These are phyloP conservation scores for Moxostoma hubbsi DNA, from an alignment of 2,797 vertebrate genomes.

Conservation along the genomic window DNA sequence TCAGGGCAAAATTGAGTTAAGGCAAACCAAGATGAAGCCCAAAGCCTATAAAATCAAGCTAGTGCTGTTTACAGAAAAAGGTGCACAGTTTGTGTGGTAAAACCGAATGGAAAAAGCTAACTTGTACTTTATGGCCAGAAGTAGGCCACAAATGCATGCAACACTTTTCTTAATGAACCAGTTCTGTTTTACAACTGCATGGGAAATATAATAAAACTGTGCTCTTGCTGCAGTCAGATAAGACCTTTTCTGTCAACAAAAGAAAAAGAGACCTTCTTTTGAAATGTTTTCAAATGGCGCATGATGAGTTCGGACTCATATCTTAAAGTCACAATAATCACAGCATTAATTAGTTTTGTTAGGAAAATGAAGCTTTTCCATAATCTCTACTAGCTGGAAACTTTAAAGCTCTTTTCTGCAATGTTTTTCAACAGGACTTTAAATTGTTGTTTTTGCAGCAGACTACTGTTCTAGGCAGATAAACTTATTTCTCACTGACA, in stretches of 20 bases:
- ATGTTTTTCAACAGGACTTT: too few relatives aligned
- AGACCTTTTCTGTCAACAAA: not conserved
- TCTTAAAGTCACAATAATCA: not conserved
- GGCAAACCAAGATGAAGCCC: constrained; percentile 10
- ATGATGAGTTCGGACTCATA: not conserved
- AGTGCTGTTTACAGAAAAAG: not conserved
- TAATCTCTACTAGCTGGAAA: too few relatives aligned
- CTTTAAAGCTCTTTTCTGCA: too few relatives aligned
- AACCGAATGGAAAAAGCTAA: not conserved
- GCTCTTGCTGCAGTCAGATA: not conserved
- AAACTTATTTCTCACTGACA: too few relatives aligned
- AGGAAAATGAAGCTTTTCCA: too few relatives aligned
- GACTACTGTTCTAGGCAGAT: too few relatives aligned
- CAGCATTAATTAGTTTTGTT: not conserved
- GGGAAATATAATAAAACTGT: not conserved
- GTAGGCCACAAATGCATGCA: constrained; percentile 8
- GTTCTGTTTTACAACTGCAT: not conserved
- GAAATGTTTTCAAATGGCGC: not conserved
- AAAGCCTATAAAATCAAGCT: not conserved
- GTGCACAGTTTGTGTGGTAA: constrained; percentile 5
- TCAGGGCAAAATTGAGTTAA: constrained; percentile 8
- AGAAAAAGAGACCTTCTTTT: not conserved
- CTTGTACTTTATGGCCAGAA: not conserved
- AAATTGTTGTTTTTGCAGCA: too few relatives aligned
- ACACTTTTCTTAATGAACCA: not conserved